Percentiles rank a stretch among this genome's conserved stretches.
Conservation (phyloP, 1,140 invertebrate species). For the Drosophila novamexicana region DNA sequence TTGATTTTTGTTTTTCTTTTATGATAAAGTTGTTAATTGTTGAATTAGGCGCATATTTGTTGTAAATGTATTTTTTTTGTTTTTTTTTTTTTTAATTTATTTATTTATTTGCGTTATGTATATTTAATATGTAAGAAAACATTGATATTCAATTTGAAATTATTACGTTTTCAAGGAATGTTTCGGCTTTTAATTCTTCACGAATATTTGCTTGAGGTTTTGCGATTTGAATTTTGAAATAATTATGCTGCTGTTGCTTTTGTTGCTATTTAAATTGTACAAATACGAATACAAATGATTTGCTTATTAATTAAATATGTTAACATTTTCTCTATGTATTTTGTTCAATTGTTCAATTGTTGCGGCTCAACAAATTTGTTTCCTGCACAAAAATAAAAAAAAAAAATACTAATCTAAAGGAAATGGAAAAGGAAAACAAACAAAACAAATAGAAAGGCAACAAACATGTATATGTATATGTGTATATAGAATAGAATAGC, state of each 20-base stretch:
- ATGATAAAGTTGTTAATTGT: conserved; percentile 22
- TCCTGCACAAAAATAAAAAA: conserved; percentile 11
- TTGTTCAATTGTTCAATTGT: conserved; percentile 30
- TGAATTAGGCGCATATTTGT: conserved; percentile 30
- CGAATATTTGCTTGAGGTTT: no score
- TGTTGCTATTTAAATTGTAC: conserved; percentile 18
- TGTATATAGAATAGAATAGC: conserved; percentile 5
- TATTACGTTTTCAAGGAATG: conserved; percentile 42
- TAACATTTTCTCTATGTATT: conserved; percentile 25
- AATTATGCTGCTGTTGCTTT: conserved; percentile 17
- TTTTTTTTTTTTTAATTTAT: conserved; percentile 3
- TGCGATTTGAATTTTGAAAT: conserved; percentile 20
- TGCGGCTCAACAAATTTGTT: conserved; percentile 23
- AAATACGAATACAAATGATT: conserved; percentile 31
- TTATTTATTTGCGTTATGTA: conserved; percentile 33
- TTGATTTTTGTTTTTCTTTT: neutral
- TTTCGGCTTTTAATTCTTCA: conserved; percentile 7
- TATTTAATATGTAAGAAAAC: conserved; percentile 70
- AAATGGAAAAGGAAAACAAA: conserved; percentile 11
- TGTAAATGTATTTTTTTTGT: neutral
- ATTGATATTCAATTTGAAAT: conserved; percentile 50
- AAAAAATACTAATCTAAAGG: neutral
- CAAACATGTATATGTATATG: neutral
- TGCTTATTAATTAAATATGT: conserved; percentile 37
- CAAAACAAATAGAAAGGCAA: conserved; percentile 19